Evolutionary conservation across 2,888 invertebrate genomes (phyloP).

Genomic region (Drosophila mimica): DNA sequence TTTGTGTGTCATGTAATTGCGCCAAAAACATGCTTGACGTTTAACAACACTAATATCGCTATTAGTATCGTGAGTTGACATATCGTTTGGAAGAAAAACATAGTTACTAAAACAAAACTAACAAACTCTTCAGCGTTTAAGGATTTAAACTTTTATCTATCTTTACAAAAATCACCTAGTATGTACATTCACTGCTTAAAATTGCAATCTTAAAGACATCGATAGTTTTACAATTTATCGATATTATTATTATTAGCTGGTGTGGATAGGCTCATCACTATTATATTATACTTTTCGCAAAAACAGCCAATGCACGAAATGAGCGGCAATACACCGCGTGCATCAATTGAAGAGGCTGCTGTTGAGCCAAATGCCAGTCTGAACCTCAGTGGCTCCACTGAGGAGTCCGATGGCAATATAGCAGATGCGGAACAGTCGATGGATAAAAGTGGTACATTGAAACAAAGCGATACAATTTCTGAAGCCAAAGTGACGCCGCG

Average conservation of each 20-base stretch:
- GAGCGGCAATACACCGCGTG: neutral
- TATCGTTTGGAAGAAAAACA: neutral
- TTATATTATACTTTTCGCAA: neutral
- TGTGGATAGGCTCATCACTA: neutral
- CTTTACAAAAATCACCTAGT: no score
- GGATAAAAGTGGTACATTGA: constrained; percentile 12
- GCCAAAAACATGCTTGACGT: constrained; percentile 28
- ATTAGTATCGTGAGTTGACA: neutral
- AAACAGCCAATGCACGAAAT: neutral
- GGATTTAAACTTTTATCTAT: neutral
- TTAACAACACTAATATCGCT: constrained; percentile 25
- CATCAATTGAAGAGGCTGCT: neutral
- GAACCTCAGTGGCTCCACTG: constrained; percentile 48
- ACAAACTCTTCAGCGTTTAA: neutral
- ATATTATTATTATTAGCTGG: no score
- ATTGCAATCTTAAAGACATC: neutral
- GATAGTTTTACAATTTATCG: neutral
- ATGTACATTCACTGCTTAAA: neutral
- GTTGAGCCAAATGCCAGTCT: constrained; percentile 30
- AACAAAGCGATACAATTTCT: neutral
- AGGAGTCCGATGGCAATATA: constrained; percentile 24
- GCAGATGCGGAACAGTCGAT: constrained; percentile 31
- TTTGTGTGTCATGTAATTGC: constrained; percentile 2
- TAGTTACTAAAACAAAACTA: neutral
- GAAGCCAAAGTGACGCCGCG: neutral